Evolutionary conservation across 2,797 vertebrate species (phyloP).

Genomic region (Semaprochilodus insignis): DNA sequence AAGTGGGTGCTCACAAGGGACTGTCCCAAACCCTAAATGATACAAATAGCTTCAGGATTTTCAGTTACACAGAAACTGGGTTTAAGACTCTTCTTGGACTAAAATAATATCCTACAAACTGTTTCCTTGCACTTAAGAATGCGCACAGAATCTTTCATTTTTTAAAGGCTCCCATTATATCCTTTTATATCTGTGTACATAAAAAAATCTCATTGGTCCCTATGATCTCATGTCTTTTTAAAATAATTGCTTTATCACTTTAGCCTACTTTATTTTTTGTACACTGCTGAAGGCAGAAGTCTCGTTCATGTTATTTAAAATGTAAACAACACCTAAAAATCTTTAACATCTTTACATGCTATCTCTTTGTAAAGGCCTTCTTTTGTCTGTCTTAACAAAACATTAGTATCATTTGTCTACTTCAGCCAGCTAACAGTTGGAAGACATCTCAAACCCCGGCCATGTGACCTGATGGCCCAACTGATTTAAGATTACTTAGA

Average conservation of each 20-base stretch:
- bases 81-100: background rate
- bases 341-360: no score
- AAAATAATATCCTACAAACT: background rate
- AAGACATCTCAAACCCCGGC: no score
- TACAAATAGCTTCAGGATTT: constrained; percentile 7
- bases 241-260: no score
- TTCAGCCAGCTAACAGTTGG: background rate
- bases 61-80: constrained; percentile 18
- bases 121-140: constrained; percentile 39
- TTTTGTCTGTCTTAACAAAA: background rate
- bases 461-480: background rate
- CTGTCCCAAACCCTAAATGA: constrained; percentile 29
- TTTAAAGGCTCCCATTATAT: constrained; percentile 1
- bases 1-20: constrained; percentile 31
- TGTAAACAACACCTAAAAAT: no score
- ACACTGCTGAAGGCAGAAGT: no score
- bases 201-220: no score
- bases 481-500: constrained; percentile 2
- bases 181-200: no score
- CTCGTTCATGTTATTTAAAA: no score
- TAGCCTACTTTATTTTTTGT: no score
- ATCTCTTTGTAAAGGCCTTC: no score
- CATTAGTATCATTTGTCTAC: background rate
- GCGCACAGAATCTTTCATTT: no score
- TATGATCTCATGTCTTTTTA: no score